phyloP scores from a whole-genome alignment of 2,888 invertebrate species.

The Erynnis tages region DNA sequence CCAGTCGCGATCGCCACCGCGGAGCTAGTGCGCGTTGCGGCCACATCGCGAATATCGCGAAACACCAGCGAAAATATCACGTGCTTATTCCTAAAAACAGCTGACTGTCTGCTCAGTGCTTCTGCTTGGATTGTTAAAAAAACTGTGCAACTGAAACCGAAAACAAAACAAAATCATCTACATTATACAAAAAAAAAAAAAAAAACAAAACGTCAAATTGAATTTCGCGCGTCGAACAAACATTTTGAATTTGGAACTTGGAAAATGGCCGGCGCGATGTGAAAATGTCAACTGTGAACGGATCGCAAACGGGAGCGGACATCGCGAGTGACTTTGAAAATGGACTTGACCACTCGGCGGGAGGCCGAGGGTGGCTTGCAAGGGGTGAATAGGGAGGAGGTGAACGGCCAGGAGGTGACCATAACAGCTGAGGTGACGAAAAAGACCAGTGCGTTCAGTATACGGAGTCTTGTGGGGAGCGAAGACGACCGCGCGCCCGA shows the following conservation, averaged over 20 bases:
- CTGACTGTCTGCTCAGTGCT: neutral
- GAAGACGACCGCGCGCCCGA: conserved; percentile 61
- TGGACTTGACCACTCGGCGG: conserved; percentile 77
- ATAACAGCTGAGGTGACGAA: conserved; percentile 54
- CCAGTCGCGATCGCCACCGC: conserved; percentile 72
- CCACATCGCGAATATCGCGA: conserved; percentile 38
- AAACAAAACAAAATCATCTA: neutral
- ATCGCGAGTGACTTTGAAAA: conserved; percentile 44
- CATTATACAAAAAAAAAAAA: neutral
- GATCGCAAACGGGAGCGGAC: conserved; percentile 11
- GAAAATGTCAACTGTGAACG: conserved; percentile 34
- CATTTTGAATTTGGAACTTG: conserved; percentile 27
- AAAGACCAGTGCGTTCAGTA: conserved; percentile 69
- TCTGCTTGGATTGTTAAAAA: conserved; percentile 6
- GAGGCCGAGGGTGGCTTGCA: conserved; percentile 54
- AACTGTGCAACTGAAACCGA: neutral
- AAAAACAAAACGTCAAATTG: neutral
- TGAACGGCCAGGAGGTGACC: conserved; percentile 64
- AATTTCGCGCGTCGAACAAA: too few species aligned
- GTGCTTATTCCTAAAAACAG: conserved; percentile 10
- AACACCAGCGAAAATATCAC: conserved; percentile 31
- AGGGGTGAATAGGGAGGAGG: conserved; percentile 57
- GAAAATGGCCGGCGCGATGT: conserved; percentile 36
- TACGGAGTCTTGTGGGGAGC: conserved; percentile 68
- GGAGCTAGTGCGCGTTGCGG: conserved; percentile 64